Evolutionary conservation across 2,888 invertebrate species (phyloP), one percentile per base, ranked within the genome.

Genomic region (Colletes collaris): DNA sequence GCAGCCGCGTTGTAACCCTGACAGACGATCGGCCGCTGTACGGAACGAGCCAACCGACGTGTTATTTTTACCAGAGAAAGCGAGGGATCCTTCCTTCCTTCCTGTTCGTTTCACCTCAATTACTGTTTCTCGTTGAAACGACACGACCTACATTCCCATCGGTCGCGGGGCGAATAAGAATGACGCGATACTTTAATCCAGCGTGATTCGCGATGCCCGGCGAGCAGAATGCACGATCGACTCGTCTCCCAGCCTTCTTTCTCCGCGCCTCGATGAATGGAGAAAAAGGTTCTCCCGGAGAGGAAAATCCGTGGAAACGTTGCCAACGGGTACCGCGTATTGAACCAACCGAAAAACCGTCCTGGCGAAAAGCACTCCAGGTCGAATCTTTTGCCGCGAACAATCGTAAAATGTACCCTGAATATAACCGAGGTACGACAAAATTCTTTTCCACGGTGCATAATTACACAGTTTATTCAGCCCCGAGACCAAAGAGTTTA

Each of bases 131-230:
- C 65, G 68, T 81, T 82, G 80, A 79, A 78, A 72, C 63, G 66
- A 49, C 60, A 67, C 76, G 87, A 85, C 79, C 86, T 83, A 83
- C 74, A 86, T 87, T 70, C 76, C 13, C 46, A 50, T 73, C 75
- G 55, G 67, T 35, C 62, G 55, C 55, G n/a, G 53, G 50, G 60
- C 63, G 78, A 82, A 82, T 65, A 76, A 76, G 72, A 76, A 83
- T 68, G 83, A 72, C 65, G 53, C 56, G 73, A 35, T 56, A 44
- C 70, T 75, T 79, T 68, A 75, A 86, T 76, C 72, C 75, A 59
- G n/a, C 70, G 63, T 63, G 74, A 64, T 62, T 49, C 50, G 40
- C 68, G 65, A 62, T 55, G 50, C 55, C 58, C 63, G 10, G 19
- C 53, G 19, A 73, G 46, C 44, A 55, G 50, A 66, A 59, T 60